Percentiles rank a stretch among this genome's conserved stretches.
phyloP scores from a whole-genome alignment of 1,140 invertebrate genomes.

The Geopemphigus sp. region DNA sequence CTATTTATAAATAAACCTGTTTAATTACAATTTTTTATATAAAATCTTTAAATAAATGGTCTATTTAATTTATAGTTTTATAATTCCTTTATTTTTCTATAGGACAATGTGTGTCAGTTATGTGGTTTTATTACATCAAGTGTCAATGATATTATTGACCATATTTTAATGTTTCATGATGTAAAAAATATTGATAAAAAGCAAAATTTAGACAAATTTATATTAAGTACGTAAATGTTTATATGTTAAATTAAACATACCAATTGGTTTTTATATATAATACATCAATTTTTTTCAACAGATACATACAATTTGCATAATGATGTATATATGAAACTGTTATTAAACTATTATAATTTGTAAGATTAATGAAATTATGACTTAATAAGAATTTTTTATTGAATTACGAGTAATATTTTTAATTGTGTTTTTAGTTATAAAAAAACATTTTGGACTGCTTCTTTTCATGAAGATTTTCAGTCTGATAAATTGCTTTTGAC shows the following conservation, averaged over 20 bases:
- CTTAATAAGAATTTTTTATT: not conserved
- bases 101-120: slow-evolving; percentile 8
- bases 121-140: not conserved
- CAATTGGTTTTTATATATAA: not conserved
- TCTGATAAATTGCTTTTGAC: not conserved
- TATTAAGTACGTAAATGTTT: not conserved
- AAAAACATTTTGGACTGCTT: slow-evolving; percentile 1
- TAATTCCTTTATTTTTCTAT: not conserved
- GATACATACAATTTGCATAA: not conserved
- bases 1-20: too few species aligned
- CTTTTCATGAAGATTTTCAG: slow-evolving; percentile 11
- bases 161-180: slow-evolving; percentile 8
- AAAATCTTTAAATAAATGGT: too few species aligned
- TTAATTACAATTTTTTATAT: too few species aligned
- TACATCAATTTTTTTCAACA: not conserved
- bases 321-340: slow-evolving; percentile 3
- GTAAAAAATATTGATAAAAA: not conserved
- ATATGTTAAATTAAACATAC: not conserved
- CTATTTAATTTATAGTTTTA: too few species aligned
- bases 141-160: slow-evolving; percentile 12
- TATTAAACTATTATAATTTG: slow-evolving; percentile 43
- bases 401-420: not conserved
- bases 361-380: slow-evolving; percentile 31
- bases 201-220: not conserved
- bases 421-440: slow-evolving; percentile 8